phyloP scores from a whole-genome alignment of 2,113 vertebrate species.

The Percopsis transmontana region DNA sequence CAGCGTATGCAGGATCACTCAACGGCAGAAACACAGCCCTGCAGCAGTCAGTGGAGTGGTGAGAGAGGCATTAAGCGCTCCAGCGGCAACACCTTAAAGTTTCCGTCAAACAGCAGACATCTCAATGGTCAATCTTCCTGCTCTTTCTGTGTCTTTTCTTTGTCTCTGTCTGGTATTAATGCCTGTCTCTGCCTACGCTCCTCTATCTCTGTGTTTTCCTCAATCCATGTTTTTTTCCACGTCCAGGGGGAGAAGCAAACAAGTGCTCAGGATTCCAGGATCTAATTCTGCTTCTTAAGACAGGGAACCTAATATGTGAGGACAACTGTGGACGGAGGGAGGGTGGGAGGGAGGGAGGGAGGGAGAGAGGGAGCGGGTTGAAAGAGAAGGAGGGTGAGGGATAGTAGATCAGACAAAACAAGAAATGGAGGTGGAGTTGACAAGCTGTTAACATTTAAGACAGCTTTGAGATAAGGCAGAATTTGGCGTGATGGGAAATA shows the following conservation, averaged over 20 bases:
- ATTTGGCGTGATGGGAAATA: slow-evolving; percentile 30
- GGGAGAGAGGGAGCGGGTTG: slow-evolving; percentile 38
- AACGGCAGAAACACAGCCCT: slow-evolving; percentile 19
- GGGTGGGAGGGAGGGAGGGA: slow-evolving; percentile 24
- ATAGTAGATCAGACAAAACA: slow-evolving; percentile 48
- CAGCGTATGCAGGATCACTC: slow-evolving; percentile 23
- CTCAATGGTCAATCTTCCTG: slow-evolving; percentile 21
- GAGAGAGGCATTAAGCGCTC: not conserved
- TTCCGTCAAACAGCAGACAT: slow-evolving; percentile 53
- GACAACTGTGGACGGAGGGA: slow-evolving; percentile 69
- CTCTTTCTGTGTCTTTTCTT: not conserved
- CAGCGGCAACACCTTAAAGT: not conserved
- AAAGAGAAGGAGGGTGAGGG: slow-evolving; percentile 28
- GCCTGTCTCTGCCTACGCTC: slow-evolving; percentile 21
- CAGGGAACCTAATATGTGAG: slow-evolving; percentile 72
- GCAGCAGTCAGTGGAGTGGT: slow-evolving; percentile 32
- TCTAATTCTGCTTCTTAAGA: slow-evolving; percentile 72
- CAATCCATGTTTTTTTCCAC: slow-evolving; percentile 17
- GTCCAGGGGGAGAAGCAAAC: slow-evolving; percentile 51
- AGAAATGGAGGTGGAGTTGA: slow-evolving; percentile 6
- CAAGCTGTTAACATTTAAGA: slow-evolving; percentile 44
- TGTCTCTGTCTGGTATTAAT: slow-evolving; percentile 13
- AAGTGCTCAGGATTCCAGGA: slow-evolving; percentile 68
- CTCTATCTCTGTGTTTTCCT: slow-evolving; percentile 21
- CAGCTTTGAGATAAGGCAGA: slow-evolving; percentile 13